Conservation (phyloP, 2,797 vertebrate species). For the Podarcis siculus region DNA sequence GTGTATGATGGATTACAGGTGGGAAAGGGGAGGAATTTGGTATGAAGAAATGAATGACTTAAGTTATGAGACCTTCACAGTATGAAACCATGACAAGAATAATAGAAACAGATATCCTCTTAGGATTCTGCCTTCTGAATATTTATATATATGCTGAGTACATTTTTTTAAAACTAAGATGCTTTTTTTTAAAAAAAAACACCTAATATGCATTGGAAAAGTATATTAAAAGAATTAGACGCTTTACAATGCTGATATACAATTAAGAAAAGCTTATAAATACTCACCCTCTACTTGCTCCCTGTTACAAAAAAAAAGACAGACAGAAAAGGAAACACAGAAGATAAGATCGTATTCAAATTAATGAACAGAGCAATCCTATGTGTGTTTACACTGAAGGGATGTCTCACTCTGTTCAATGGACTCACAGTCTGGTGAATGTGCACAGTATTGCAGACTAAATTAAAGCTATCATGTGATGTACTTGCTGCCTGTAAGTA, state of each 20-base stretch:
- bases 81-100: background rate
- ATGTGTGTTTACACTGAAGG: background rate
- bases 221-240: fast-evolving
- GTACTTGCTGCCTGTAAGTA: background rate
- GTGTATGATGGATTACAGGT: background rate
- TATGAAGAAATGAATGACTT: background rate
- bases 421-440: too few relatives aligned
- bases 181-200: background rate
- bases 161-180: background rate
- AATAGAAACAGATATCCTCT: background rate
- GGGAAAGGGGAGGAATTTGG: background rate
- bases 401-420: background rate
- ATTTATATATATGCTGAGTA: background rate
- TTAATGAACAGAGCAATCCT: background rate
- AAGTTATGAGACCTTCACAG: background rate
- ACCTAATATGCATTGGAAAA: background rate
- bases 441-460: background rate
- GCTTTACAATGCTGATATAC: conserved; percentile 11
- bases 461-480: background rate
- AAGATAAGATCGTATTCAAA: conserved; percentile 45
- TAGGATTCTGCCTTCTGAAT: background rate
- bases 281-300: conserved; percentile 90
- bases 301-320: conserved; percentile 72
- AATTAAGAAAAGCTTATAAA: background rate
- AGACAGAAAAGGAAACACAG: conserved; percentile 35